Evolutionary conservation across 2,888 invertebrate genomes (phyloP).

Genomic region (Autographa pulchrina): DNA sequence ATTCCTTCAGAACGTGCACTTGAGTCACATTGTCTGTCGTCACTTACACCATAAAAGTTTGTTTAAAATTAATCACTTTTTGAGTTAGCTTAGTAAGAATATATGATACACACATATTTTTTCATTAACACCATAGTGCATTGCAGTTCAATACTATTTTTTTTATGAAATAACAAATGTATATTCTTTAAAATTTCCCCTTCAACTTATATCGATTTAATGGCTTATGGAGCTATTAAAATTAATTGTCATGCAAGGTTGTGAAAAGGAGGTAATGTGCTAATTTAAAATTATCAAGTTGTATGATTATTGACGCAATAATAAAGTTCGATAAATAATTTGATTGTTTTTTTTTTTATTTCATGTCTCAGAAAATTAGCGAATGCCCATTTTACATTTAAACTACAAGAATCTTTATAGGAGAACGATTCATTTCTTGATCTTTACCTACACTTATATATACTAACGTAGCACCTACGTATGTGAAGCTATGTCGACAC

Average conservation of each 20-base stretch:
- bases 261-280: neutral
- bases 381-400: too few relatives aligned
- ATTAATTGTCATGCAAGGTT: neutral
- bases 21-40: constrained; percentile 44
- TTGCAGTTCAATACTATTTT: too few relatives aligned
- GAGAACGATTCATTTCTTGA: neutral
- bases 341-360: too few relatives aligned
- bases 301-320: neutral
- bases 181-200: neutral
- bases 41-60: constrained; percentile 44
- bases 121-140: too few relatives aligned
- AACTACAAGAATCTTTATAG: too few relatives aligned
- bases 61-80: constrained; percentile 23
- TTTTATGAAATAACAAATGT: too few relatives aligned
- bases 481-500: constrained; percentile 55
- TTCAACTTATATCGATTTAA: neutral
- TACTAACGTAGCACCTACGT: constrained; percentile 11
- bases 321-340: neutral
- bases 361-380: too few relatives aligned
- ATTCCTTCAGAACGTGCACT: constrained; percentile 54
- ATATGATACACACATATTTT: neutral
- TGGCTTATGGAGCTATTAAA: neutral
- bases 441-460: neutral
- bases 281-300: neutral
- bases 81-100: constrained; percentile 8